Evolutionary conservation across 2,797 vertebrate species (phyloP).

Genomic region (Serranus cabrilla): DNA sequence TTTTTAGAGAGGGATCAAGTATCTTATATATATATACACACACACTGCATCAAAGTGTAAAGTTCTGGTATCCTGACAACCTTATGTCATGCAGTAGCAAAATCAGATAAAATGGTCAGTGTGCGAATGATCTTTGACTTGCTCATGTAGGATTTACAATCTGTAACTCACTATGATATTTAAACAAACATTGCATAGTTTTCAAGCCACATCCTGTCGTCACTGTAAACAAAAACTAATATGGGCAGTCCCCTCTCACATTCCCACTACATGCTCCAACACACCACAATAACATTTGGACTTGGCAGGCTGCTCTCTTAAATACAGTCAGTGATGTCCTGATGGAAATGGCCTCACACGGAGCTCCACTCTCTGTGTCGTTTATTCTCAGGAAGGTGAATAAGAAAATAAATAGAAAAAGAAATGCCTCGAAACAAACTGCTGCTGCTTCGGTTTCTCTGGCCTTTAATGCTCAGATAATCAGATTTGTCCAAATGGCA

Average conservation of each 20-base stretch:
- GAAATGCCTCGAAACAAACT: conserved; percentile 57
- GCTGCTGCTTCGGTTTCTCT: conserved; percentile 29
- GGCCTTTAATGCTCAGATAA: conserved; percentile 31
- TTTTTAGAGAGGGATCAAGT: too few relatives aligned
- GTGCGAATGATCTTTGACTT: conserved; percentile 28
- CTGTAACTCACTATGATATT: conserved; percentile 43
- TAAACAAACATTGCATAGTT: conserved; percentile 70
- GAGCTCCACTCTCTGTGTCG: conserved; percentile 15
- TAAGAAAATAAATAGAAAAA: too few relatives aligned
- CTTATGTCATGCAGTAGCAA: background rate
- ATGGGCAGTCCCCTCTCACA: conserved; percentile 47
- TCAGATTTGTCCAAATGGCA: conserved; percentile 63
- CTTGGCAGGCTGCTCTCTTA: conserved; percentile 29
- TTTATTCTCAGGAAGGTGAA: conserved; percentile 33
- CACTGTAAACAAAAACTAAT: conserved; percentile 70
- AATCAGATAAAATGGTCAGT: conserved; percentile 12
- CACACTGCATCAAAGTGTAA: too few relatives aligned
- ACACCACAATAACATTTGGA: conserved; percentile 42
- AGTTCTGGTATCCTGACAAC: background rate
- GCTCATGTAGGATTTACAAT: conserved; percentile 50
- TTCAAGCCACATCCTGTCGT: conserved; percentile 64
- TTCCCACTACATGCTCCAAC: conserved; percentile 55
- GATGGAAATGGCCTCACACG: conserved; percentile 42
- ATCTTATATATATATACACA: too few relatives aligned
- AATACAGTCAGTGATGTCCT: conserved; percentile 45